A percentile compares a stretch with the other conserved stretches of the same genome.
Conservation (phyloP, 2,888 invertebrate species). For the Conistra vaccinii region DNA sequence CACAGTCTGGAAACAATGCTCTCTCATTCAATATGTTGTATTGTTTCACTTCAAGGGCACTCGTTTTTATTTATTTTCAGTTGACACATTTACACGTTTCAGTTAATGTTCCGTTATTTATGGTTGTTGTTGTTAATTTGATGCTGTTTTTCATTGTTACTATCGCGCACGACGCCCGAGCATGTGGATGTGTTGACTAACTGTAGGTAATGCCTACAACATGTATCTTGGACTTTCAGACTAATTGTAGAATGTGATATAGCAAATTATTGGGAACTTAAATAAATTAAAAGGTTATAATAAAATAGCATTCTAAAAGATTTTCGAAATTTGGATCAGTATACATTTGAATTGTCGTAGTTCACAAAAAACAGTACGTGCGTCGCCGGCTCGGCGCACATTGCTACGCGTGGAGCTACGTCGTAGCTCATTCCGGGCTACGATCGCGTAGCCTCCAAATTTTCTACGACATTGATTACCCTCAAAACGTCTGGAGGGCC, state of each 20-base stretch:
- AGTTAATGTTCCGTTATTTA: slow-evolving; percentile 40
- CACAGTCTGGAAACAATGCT: background rate
- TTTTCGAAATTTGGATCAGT: no score
- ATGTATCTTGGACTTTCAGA: background rate
- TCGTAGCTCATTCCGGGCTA: slow-evolving; percentile 2
- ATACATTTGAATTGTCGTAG: background rate
- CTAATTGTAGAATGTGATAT: background rate
- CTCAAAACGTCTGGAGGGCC: background rate
- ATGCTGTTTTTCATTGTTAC: slow-evolving; percentile 42
- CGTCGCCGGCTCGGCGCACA: background rate
- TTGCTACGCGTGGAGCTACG: slow-evolving; percentile 3
- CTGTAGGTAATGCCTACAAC: background rate
- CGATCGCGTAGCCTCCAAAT: background rate
- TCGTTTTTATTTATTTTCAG: slow-evolving; percentile 61
- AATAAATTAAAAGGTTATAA: background rate
- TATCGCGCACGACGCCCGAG: slow-evolving; percentile 51
- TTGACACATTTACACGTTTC: slow-evolving; percentile 75
- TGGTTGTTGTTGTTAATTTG: slow-evolving; percentile 31
- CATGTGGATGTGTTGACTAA: slow-evolving; percentile 77
- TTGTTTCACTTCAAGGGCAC: slow-evolving; percentile 59
- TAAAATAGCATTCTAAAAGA: background rate
- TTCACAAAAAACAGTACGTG: background rate
- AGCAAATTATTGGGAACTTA: background rate
- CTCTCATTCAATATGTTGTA: background rate
- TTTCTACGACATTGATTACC: no score